Conservation (phyloP, 2,113 vertebrate species). For the Chascanopsetta lugubris region DNA sequence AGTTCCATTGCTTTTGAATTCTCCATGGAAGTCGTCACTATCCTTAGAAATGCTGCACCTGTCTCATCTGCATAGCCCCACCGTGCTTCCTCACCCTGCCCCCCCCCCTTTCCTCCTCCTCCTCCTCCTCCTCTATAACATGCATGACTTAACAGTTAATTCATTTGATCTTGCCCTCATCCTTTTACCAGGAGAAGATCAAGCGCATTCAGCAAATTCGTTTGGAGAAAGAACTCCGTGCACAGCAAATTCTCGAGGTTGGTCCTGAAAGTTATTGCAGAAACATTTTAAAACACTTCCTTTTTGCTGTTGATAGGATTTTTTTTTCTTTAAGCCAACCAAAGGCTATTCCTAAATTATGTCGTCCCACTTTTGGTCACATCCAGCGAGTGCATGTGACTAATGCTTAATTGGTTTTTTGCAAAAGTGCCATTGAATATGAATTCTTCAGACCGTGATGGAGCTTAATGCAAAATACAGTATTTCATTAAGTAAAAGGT, state of each 20-base stretch:
- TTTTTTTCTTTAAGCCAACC: slow-evolving; percentile 46
- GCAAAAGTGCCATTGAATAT: slow-evolving; percentile 68
- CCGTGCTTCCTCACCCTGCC: slow-evolving; percentile 31
- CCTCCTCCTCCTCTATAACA: slow-evolving; percentile 48
- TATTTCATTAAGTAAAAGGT: slow-evolving; percentile 67
- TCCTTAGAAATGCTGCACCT: slow-evolving; percentile 44
- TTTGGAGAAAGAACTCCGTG: slow-evolving; percentile 95
- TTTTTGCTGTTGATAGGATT: slow-evolving; percentile 65
- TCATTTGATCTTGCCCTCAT: slow-evolving; percentile 61
- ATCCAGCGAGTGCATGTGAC: slow-evolving; percentile 50
- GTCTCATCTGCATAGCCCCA: slow-evolving; percentile 52
- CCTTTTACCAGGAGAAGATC: slow-evolving; percentile 90
- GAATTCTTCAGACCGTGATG: slow-evolving; percentile 63
- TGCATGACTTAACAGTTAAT: slow-evolving; percentile 72
- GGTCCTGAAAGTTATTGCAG: slow-evolving; percentile 71
- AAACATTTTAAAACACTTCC: slow-evolving; percentile 65
- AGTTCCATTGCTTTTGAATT: slow-evolving; percentile 39
- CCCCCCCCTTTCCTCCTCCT: slow-evolving; percentile 8
- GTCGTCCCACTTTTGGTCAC: slow-evolving; percentile 48
- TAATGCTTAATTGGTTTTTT: slow-evolving; percentile 71
- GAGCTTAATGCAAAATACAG: slow-evolving; percentile 64
- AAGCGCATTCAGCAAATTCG: slow-evolving; percentile 96
- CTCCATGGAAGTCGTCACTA: slow-evolving; percentile 38
- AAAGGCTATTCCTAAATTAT: slow-evolving; percentile 67
- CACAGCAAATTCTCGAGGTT: slow-evolving; percentile 98